Conservation (phyloP, 2,113 vertebrate species). For the Pristiophorus japonicus region DNA sequence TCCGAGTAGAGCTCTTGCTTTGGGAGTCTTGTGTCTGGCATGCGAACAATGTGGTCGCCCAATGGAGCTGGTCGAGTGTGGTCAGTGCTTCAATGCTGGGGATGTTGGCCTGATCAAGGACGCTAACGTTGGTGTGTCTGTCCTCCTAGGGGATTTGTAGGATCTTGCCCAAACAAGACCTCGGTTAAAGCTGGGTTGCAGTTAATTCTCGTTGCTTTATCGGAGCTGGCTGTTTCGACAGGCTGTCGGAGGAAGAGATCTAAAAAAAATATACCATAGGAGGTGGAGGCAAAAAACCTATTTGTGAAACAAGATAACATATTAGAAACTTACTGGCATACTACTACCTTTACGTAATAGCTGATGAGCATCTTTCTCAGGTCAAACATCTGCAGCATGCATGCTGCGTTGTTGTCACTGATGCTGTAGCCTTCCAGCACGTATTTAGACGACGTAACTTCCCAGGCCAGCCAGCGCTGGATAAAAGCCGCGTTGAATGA, state of each 20-base stretch:
- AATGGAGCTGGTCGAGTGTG: too few species aligned
- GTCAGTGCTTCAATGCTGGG: too few species aligned
- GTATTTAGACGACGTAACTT: conserved; percentile 83
- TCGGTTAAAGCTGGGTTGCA: background rate
- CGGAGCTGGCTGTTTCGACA: background rate
- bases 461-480: conserved; percentile 96
- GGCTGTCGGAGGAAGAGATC: background rate
- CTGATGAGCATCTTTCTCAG: conserved; percentile 87
- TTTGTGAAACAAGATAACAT: conserved; percentile 22
- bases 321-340: conserved; percentile 32
- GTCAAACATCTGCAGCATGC: conserved; percentile 94
- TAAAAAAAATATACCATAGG: background rate
- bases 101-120: too few species aligned
- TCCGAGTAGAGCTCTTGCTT: too few species aligned
- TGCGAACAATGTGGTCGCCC: too few species aligned
- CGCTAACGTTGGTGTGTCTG: too few species aligned
- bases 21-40: too few species aligned
- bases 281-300: conserved; percentile 29
- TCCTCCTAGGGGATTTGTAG: too few species aligned
- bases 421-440: conserved; percentile 95
- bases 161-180: too few species aligned
- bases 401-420: conserved; percentile 89
- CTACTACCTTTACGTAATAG: conserved; percentile 85
- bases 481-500: conserved; percentile 93
- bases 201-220: background rate